Conservation (phyloP, 1,140 invertebrate genomes). For the Condylostylus longicornis region DNA sequence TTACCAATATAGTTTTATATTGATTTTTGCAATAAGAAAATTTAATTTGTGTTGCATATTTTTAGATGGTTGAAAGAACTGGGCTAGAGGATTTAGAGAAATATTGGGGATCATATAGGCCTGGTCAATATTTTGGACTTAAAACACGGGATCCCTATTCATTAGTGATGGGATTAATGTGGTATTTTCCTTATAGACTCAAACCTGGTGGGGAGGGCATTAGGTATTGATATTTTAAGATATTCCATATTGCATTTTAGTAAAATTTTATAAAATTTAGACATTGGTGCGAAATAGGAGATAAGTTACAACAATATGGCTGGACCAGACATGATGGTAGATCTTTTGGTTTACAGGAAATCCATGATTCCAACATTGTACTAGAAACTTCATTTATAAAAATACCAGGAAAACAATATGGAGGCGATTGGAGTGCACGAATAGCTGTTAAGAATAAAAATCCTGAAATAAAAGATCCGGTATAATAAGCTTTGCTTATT, state of each 20-base stretch:
- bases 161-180: constrained; percentile 87
- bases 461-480: constrained; percentile 18
- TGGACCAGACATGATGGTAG: constrained; percentile 88
- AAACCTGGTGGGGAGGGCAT: constrained; percentile 51
- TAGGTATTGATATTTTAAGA: too few relatives aligned
- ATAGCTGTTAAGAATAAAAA: constrained; percentile 46
- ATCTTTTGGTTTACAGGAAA: constrained; percentile 82
- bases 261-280: too few relatives aligned
- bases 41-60: constrained; percentile 11
- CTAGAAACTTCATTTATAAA: constrained; percentile 85
- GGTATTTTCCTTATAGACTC: constrained; percentile 68
- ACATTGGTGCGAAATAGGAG: constrained; percentile 88
- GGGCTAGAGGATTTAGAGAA: constrained; percentile 58
- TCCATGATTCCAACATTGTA: constrained; percentile 61
- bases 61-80: constrained; percentile 48
- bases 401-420: constrained; percentile 54
- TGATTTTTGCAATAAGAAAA: too few relatives aligned
- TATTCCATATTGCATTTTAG: too few relatives aligned
- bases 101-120: constrained; percentile 88
- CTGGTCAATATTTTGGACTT: constrained; percentile 77
- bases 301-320: constrained; percentile 62
- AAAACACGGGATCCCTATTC: constrained; percentile 79
- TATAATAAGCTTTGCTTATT: too few relatives aligned
- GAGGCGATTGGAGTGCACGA: constrained; percentile 85
- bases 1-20: background rate